phyloP scores from a whole-genome alignment of 1,140 invertebrate species.

The Drosophila ogumai region DNA sequence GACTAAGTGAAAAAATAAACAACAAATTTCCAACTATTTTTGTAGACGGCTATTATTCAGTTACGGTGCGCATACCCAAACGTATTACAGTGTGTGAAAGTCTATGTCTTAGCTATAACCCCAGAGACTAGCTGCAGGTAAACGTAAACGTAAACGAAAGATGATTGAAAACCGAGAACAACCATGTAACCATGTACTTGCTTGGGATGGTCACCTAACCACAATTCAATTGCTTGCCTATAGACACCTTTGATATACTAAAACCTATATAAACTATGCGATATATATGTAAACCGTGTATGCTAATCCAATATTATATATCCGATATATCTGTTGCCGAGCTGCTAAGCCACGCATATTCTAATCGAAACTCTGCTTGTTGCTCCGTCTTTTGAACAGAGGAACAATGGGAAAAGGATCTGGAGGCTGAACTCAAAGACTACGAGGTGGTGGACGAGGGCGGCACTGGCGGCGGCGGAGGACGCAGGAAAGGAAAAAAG shows the following conservation, averaged over 20 bases:
- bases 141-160: conserved; percentile 44
- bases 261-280: conserved; percentile 34
- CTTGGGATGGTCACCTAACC: conserved; percentile 57
- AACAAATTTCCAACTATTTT: conserved; percentile 60
- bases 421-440: conserved; percentile 96
- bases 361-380: conserved; percentile 50
- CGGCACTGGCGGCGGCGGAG: conserved; percentile 39
- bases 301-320: conserved; percentile 45
- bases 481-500: conserved; percentile 33
- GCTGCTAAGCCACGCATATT: conserved; percentile 66
- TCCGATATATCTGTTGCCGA: conserved; percentile 23
- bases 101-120: conserved; percentile 76
- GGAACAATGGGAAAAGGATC: conserved; percentile 97
- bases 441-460: conserved; percentile 93
- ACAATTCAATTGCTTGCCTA: conserved; percentile 60
- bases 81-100: conserved; percentile 80
- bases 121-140: conserved; percentile 65
- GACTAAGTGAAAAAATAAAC: conserved; percentile 50
- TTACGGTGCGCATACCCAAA: conserved; percentile 81
- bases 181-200: conserved; percentile 76
- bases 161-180: conserved; percentile 34
- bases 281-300: conserved; percentile 60
- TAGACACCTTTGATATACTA: conserved; percentile 50
- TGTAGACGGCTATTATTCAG: conserved; percentile 79
- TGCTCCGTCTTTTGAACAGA: conserved; percentile 86